These are phyloP conservation scores for Zeuzera pyrina DNA, from an alignment of 2,888 invertebrate genomes.

Conservation along the genomic window DNA sequence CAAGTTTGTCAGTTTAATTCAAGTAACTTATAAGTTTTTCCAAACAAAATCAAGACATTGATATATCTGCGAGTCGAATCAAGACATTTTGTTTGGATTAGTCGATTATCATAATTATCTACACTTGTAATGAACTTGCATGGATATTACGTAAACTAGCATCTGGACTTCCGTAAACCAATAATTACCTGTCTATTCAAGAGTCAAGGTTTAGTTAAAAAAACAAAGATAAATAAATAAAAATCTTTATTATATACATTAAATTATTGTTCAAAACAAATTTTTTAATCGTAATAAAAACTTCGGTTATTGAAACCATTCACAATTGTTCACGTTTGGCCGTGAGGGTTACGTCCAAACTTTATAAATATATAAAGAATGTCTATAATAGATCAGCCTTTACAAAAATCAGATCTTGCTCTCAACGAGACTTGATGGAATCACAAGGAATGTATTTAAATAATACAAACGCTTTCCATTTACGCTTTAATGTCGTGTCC, in stretches of 20 bases:
- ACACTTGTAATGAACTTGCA: no score
- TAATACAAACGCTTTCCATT: constrained; percentile 44
- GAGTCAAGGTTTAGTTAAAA: no score
- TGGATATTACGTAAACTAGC: no score
- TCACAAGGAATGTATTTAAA: constrained; percentile 48
- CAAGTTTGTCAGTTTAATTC: no score
- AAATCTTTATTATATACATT: constrained; percentile 70
- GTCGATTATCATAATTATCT: no score
- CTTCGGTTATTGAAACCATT: constrained; percentile 67
- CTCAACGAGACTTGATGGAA: constrained; percentile 39
- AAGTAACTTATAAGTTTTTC: no score
- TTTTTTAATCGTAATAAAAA: constrained; percentile 46
- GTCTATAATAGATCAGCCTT: constrained; percentile 57
- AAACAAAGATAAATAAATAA: constrained; percentile 43
- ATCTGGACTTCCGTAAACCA: no score
- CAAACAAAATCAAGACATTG: no score
- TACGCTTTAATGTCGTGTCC: constrained; percentile 36
- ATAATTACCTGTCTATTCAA: no score
- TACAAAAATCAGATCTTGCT: constrained; percentile 53
- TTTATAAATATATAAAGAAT: constrained; percentile 41
- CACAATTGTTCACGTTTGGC: constrained; percentile 44
- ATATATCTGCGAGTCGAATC: no score
- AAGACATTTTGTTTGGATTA: no score
- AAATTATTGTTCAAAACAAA: constrained; percentile 62
- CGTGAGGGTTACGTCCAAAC: constrained; percentile 30